Conservation (phyloP, 2,797 vertebrate genomes). For the Antrozous pallidus region DNA sequence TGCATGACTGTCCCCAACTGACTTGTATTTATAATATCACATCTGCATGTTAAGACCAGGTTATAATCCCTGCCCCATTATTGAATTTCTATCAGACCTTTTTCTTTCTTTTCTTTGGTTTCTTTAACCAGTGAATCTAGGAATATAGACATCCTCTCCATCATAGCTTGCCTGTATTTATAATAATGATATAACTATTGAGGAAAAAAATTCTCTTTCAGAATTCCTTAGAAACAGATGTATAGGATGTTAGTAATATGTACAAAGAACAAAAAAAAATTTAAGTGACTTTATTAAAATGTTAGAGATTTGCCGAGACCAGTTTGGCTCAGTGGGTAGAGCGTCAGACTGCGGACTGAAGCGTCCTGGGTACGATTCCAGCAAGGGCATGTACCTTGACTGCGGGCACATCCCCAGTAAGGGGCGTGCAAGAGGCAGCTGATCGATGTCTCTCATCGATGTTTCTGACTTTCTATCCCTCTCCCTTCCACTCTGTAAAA, state of each 20-base stretch:
- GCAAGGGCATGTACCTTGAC: no score
- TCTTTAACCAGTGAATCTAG: not conserved
- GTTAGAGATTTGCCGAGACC: slow-evolving; percentile 35
- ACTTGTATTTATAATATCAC: not conserved
- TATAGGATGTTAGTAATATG: not conserved
- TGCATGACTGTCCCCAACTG: no score
- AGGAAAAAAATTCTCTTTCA: not conserved
- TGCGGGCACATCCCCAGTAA: no score
- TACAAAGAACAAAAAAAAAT: not conserved
- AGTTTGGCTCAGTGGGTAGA: no score
- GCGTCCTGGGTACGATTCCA: no score
- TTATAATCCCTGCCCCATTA: not conserved
- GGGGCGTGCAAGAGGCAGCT: no score
- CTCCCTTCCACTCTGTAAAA: no score
- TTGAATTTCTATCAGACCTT: not conserved
- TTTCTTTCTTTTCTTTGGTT: not conserved
- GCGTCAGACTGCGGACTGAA: no score
- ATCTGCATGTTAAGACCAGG: not conserved
- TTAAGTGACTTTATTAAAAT: slow-evolving; percentile 17
- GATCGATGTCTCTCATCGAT: no score
- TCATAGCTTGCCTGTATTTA: not conserved
- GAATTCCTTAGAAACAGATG: not conserved
- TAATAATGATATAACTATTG: not conserved
- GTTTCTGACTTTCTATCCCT: no score
- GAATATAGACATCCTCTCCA: not conserved